phyloP scores from a whole-genome alignment of 2,797 vertebrate genomes.

The Cossypha dichroa region DNA sequence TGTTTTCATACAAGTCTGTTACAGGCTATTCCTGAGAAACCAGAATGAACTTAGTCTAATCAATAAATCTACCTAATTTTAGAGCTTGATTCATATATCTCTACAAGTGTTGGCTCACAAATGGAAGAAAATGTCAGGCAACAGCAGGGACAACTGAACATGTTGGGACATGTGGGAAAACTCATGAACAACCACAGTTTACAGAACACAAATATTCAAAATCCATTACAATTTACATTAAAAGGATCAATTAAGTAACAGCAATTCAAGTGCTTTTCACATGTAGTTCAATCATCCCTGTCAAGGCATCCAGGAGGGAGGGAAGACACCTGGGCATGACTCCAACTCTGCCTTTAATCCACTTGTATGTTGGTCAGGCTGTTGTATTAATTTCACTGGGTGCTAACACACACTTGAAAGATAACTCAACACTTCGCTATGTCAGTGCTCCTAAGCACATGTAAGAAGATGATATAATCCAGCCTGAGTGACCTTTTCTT shows the following conservation, averaged over 20 bases:
- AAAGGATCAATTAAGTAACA: background rate
- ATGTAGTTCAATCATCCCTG: background rate
- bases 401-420: background rate
- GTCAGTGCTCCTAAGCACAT: background rate
- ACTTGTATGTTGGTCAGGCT: background rate
- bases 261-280: background rate
- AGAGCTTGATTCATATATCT: background rate
- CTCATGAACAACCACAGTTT: background rate
- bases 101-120: background rate
- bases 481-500: constrained; percentile 28
- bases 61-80: constrained; percentile 1
- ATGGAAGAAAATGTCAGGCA: background rate
- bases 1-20: background rate
- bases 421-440: background rate
- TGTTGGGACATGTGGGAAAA: background rate
- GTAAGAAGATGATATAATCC: constrained; percentile 33
- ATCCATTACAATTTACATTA: background rate
- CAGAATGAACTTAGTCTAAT: background rate
- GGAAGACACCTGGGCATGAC: background rate
- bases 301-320: background rate
- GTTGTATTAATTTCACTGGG: background rate
- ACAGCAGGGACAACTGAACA: background rate
- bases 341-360: background rate
- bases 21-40: background rate
- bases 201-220: background rate